Conservation (phyloP, 2,797 vertebrate species). For the Smutsia temminckii region DNA sequence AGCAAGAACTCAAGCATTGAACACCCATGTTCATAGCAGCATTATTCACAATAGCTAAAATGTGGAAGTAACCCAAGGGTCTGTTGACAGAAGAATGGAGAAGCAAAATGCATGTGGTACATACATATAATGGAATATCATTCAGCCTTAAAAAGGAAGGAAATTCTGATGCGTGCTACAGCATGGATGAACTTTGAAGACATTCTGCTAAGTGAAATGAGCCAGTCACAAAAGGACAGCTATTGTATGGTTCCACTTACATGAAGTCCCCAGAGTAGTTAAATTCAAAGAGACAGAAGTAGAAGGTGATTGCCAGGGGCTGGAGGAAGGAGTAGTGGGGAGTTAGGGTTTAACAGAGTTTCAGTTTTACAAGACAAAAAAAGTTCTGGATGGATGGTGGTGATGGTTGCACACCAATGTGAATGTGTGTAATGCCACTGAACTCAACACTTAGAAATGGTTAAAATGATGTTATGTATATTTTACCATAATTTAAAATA, state of each 20-base stretch:
- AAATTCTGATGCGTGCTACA: not conserved
- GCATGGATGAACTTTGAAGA: not conserved
- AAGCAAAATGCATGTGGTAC: not conserved
- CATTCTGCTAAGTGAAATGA: not conserved
- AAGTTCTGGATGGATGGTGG: not conserved
- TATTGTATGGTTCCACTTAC: not conserved
- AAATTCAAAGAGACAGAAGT: not conserved
- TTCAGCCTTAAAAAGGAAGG: conserved; percentile 20
- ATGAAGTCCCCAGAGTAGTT: not conserved
- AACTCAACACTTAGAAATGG: not conserved
- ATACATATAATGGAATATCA: not conserved
- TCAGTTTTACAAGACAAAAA: not conserved
- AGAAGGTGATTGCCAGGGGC: not conserved
- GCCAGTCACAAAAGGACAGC: not conserved
- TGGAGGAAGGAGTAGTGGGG: not conserved
- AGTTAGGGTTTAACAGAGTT: not conserved
- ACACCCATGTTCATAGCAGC: not conserved
- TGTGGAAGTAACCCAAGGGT: not conserved
- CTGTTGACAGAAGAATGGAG: not conserved
- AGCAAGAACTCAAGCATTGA: not conserved
- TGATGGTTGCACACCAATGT: not conserved
- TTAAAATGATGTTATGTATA: not conserved
- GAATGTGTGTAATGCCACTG: not conserved
- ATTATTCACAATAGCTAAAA: not conserved
- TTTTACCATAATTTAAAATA: not conserved